Percentiles rank a stretch among this genome's conserved stretches.
These are phyloP conservation scores for Oncorhynchus gorbuscha DNA, from an alignment of 2,113 vertebrate genomes.

Conservation along the genomic window DNA sequence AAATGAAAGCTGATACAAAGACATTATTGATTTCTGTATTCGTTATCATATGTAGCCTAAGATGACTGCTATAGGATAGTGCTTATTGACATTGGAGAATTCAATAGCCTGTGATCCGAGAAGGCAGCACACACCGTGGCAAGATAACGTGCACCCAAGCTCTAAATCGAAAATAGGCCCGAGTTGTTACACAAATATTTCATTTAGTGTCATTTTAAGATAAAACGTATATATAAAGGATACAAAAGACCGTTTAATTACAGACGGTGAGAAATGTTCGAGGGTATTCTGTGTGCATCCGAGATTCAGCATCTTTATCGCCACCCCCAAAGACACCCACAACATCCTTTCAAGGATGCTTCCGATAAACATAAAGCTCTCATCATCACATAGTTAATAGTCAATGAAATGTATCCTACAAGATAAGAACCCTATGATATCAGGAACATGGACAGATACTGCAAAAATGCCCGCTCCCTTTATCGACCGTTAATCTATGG, in stretches of 20 bases:
- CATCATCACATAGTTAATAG: not conserved
- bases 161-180: not conserved
- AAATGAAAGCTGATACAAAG: not conserved
- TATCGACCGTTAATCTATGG: conserved; percentile 22
- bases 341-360: not conserved
- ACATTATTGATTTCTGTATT: not conserved
- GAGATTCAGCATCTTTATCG: not conserved
- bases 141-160: not conserved
- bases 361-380: too few species aligned
- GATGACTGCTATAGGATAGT: not conserved
- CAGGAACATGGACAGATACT: conserved; percentile 65
- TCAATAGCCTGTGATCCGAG: not conserved
- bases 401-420: not conserved
- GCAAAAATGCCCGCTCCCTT: conserved; percentile 40
- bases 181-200: not conserved
- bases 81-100: too few species aligned
- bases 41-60: not conserved
- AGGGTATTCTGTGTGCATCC: not conserved
- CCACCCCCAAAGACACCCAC: not conserved
- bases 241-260: not conserved
- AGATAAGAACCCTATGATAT: conserved; percentile 22
- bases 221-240: not conserved
- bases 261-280: not conserved
- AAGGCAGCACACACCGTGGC: not conserved
- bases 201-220: not conserved